A percentile compares a stretch with the other conserved stretches of the same genome.
Conservation (phyloP, 2,113 vertebrate species). For the Sphaerodactylus townsendi region DNA sequence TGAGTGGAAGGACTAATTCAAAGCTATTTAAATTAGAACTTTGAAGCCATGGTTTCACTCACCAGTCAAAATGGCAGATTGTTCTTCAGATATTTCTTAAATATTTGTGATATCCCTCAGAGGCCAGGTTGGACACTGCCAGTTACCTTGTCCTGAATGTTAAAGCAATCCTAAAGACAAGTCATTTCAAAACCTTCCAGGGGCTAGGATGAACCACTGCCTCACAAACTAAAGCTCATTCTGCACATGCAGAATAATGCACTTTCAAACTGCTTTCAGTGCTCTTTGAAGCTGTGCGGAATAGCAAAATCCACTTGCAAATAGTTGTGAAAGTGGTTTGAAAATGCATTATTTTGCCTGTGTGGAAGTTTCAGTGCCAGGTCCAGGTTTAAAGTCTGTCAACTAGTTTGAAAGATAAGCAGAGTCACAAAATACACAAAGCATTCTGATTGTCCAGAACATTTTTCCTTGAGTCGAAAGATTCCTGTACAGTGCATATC, state of each 20-base stretch:
- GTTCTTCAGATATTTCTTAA: neutral
- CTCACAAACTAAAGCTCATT: neutral
- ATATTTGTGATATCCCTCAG: neutral
- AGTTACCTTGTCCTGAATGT: neutral
- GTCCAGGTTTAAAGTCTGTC: neutral
- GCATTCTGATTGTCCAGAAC: neutral
- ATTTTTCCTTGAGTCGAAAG: neutral
- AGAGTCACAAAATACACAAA: neutral
- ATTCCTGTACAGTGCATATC: rapidly evolving
- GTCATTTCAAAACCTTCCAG: too few relatives aligned
- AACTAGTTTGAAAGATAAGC: neutral
- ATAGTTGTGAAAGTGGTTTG: too few relatives aligned
- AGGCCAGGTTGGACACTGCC: neutral
- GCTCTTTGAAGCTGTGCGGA: too few relatives aligned
- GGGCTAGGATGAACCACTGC: neutral
- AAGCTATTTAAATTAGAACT: neutral
- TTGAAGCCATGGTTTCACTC: neutral
- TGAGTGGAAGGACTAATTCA: neutral
- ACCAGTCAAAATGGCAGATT: too few relatives aligned
- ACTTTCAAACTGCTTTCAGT: too few relatives aligned
- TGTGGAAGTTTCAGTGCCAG: neutral
- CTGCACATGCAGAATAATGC: too few relatives aligned
- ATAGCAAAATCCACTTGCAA: too few relatives aligned
- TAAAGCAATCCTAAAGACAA: neutral
- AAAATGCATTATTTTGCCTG: too few relatives aligned